Evolutionary conservation across 2,113 vertebrate species (phyloP).

Genomic region (Alces alces): DNA sequence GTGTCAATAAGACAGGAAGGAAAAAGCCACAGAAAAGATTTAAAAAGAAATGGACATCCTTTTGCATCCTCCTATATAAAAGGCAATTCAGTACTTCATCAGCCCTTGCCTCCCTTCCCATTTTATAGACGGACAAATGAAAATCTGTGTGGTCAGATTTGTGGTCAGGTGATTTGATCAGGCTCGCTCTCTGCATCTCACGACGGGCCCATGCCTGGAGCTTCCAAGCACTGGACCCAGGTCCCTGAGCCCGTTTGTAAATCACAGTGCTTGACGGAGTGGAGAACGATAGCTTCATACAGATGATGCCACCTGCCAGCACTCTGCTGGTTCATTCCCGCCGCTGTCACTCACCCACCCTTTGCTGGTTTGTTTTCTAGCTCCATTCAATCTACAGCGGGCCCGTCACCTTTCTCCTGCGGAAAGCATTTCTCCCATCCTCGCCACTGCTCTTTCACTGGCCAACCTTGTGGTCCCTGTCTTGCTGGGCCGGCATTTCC

Average conservation of each 20-base stretch:
- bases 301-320: neutral
- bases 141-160: neutral
- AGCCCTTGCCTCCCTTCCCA: fast-evolving
- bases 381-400: neutral
- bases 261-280: neutral
- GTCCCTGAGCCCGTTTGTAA: neutral
- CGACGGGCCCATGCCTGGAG: neutral
- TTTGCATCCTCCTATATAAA: neutral
- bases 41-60: neutral
- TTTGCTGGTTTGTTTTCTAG: constrained; percentile 19
- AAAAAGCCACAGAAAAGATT: neutral
- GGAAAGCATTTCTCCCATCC: constrained; percentile 24
- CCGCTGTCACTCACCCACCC: neutral
- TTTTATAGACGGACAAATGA: neutral
- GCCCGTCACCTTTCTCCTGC: neutral
- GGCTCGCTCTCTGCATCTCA: neutral
- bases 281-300: neutral
- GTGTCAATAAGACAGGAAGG: neutral
- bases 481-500: constrained; percentile 62
- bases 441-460: constrained; percentile 38
- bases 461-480: constrained; percentile 38
- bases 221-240: neutral
- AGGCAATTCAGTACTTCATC: neutral
- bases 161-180: neutral
- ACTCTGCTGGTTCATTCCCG: neutral